Conservation (phyloP, 2,888 invertebrate genomes). For the Bruchidius siliquastri region DNA sequence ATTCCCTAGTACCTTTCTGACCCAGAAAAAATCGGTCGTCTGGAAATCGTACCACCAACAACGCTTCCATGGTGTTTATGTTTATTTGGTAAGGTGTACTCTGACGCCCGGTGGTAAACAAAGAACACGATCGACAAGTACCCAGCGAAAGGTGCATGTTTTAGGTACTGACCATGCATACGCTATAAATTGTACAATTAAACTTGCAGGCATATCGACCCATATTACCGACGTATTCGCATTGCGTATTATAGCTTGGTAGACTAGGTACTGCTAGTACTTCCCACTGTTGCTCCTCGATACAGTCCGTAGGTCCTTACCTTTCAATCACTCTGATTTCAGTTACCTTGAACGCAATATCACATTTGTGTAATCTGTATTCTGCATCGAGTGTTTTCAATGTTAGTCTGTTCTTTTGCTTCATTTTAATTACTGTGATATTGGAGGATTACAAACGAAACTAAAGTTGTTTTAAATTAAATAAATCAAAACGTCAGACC, state of each 20-base stretch:
- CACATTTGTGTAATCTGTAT: neutral
- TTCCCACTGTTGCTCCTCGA: too few species aligned
- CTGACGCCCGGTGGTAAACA: neutral
- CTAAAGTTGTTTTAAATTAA: too few species aligned
- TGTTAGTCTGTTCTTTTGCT: too few species aligned
- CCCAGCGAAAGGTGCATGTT: constrained; percentile 8
- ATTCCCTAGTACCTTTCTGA: too few species aligned
- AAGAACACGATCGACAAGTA: neutral
- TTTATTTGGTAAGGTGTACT: neutral
- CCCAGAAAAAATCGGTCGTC: neutral
- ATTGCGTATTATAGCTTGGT: neutral
- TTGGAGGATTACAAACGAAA: too few species aligned
- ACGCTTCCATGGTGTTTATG: neutral
- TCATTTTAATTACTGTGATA: too few species aligned
- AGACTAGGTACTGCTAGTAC: neutral
- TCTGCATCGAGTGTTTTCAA: too few species aligned
- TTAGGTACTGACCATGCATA: constrained; percentile 16
- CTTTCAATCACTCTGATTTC: neutral
- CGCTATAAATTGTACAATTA: constrained; percentile 21
- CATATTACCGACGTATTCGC: constrained; percentile 10
- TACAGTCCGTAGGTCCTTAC: too few species aligned
- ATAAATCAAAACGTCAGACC: too few species aligned
- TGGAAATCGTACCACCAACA: neutral
- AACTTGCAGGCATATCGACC: constrained; percentile 21
- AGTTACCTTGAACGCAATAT: neutral